A percentile compares a stretch with the other conserved stretches of the same genome.
These are phyloP conservation scores for Sebastes matsubarae DNA, from an alignment of 2,797 vertebrate genomes.

Conservation along the genomic window DNA sequence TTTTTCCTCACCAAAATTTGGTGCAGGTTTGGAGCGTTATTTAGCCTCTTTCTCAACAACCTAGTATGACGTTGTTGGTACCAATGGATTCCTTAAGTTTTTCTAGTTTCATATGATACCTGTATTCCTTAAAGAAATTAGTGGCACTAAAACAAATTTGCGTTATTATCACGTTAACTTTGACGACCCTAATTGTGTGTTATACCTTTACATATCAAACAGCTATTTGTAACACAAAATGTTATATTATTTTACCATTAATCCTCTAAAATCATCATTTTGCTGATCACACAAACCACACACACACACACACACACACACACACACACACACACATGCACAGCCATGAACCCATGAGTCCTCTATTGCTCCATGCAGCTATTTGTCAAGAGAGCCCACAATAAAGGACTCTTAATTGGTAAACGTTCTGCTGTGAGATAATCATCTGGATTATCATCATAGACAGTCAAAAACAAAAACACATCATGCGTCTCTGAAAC, in stretches of 20 bases:
- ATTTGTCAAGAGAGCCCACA: conserved; percentile 34
- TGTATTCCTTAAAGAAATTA: rapidly evolving
- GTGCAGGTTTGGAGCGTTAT: too few relatives aligned
- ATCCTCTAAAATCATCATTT: not conserved
- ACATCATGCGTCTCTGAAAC: not conserved
- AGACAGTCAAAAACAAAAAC: conserved; percentile 46
- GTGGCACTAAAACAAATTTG: too few relatives aligned
- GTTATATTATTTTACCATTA: not conserved
- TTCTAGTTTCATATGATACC: too few relatives aligned
- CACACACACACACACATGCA: not conserved
- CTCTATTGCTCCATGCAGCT: conserved; percentile 25
- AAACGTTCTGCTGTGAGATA: conserved; percentile 40
- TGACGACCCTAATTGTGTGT: not conserved
- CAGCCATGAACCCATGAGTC: conserved; percentile 2
- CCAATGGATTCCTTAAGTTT: too few relatives aligned
- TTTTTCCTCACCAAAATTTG: too few relatives aligned
- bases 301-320: not conserved
- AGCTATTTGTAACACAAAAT: not conserved
- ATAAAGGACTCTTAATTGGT: conserved; percentile 39
- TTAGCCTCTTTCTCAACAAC: too few relatives aligned
- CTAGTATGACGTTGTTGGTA: too few relatives aligned
- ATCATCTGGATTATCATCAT: conserved; percentile 32
- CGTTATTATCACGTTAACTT: too few relatives aligned
- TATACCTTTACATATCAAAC: not conserved
- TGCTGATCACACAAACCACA: too few relatives aligned